Conservation (phyloP, 2,888 invertebrate genomes). For the Temnothorax rugatulus region DNA sequence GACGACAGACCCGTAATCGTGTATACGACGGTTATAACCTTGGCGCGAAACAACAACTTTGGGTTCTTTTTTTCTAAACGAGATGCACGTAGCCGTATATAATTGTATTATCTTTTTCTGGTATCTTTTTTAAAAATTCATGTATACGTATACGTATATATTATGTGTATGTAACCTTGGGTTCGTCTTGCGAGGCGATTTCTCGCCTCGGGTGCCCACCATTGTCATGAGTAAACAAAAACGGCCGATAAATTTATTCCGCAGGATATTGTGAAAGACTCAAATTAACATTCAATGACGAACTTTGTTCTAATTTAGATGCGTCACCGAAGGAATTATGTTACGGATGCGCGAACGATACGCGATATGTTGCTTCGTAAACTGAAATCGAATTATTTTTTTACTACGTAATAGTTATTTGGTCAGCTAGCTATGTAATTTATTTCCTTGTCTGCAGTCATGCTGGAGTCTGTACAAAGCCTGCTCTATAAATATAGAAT, state of each 20-base stretch:
- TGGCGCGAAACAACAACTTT: constrained; percentile 67
- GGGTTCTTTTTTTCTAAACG: constrained; percentile 18
- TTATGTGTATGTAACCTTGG: not conserved
- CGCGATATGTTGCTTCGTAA: not conserved
- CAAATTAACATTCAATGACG: constrained; percentile 80
- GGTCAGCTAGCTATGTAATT: not conserved
- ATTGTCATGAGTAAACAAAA: constrained; percentile 76
- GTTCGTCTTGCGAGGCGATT: not conserved
- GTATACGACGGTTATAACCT: constrained; percentile 69
- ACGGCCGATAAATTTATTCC: constrained; percentile 77
- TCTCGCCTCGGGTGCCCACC: not conserved
- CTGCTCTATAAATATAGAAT: not conserved
- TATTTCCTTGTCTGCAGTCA: not conserved
- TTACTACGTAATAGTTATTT: not conserved
- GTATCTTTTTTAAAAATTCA: not conserved
- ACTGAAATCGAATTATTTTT: not conserved
- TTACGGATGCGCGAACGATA: not conserved
- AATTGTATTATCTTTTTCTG: not conserved
- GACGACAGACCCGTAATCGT: constrained; percentile 9
- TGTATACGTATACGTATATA: no score
- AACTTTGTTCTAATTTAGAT: constrained; percentile 53
- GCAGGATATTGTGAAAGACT: constrained; percentile 66
- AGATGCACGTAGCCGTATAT: not conserved
- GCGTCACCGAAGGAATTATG: not conserved
- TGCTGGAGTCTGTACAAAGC: not conserved